Percentiles rank a stretch among this genome's conserved stretches.
These are phyloP conservation scores for Rhodeus uyekii DNA, from an alignment of 2,797 vertebrate genomes.

Conservation along the genomic window DNA sequence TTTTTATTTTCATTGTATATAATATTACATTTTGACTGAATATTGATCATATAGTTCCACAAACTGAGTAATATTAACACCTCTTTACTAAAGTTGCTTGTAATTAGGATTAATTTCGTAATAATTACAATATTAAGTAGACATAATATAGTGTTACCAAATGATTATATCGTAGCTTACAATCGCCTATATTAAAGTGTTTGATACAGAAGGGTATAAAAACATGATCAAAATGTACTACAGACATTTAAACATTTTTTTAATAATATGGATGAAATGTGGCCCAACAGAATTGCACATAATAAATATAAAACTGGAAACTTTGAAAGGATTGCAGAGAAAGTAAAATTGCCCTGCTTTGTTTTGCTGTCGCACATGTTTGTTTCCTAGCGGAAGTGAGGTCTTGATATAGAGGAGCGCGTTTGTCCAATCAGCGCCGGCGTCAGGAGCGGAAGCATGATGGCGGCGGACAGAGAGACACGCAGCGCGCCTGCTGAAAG, in stretches of 20 bases:
- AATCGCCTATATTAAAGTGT: not conserved
- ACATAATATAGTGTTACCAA: not conserved
- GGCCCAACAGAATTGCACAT: not conserved
- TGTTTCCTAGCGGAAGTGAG: constrained; percentile 37
- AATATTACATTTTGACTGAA: not conserved
- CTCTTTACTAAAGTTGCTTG: not conserved
- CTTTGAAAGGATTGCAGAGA: not conserved
- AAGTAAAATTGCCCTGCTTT: not conserved
- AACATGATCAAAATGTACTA: too few relatives aligned
- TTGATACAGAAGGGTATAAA: not conserved
- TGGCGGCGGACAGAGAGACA: constrained; percentile 70
- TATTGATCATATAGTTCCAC: not conserved
- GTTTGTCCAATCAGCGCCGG: constrained; percentile 68
- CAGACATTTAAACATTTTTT: not conserved
- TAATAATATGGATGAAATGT: not conserved
- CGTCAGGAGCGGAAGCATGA: constrained; percentile 51
- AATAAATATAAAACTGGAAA: not conserved
- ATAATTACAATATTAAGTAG: not conserved
- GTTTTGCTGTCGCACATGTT: not conserved
- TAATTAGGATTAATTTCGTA: not conserved
- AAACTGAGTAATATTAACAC: not conserved
- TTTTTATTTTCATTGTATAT: too few relatives aligned
- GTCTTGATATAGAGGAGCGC: not conserved
- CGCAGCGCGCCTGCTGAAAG: constrained; percentile 8
- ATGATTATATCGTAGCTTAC: not conserved